Conservation (phyloP, 2,888 invertebrate species). For the Erebia aethiops region DNA sequence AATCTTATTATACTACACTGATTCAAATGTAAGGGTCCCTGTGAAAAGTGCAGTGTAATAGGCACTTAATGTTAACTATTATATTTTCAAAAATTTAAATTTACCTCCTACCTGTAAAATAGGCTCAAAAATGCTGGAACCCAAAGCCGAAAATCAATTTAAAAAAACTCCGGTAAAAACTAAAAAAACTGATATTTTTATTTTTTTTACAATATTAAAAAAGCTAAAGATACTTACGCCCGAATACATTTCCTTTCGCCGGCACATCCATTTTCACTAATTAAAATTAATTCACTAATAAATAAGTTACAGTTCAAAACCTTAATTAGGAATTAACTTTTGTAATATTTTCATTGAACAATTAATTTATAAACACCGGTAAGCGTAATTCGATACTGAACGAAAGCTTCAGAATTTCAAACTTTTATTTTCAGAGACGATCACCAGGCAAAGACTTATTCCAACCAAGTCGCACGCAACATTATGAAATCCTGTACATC, state of each 20-base stretch:
- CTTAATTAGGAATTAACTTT: neutral
- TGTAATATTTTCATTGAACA: neutral
- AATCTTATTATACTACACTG: too few species aligned
- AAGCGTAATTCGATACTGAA: neutral
- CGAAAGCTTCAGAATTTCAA: neutral
- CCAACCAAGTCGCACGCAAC: conserved; percentile 39
- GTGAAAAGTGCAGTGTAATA: too few species aligned
- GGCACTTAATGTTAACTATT: too few species aligned
- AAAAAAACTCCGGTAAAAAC: too few species aligned
- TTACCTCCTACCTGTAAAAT: too few species aligned
- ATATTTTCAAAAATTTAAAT: too few species aligned
- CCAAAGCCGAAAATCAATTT: too few species aligned
- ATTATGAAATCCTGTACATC: conserved; percentile 46
- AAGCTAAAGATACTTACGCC: conserved; percentile 73
- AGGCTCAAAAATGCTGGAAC: too few species aligned
- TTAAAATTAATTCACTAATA: neutral
- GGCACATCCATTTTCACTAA: conserved; percentile 74
- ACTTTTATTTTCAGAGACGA: neutral
- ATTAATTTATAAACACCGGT: neutral
- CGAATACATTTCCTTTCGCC: conserved; percentile 82
- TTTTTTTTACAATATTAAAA: too few species aligned
- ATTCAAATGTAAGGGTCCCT: too few species aligned
- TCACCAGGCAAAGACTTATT: conserved; percentile 14
- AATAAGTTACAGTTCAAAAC: neutral
- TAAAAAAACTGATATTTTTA: too few species aligned